phyloP scores from a whole-genome alignment of 2,888 invertebrate species.

The Noctua janthina region DNA sequence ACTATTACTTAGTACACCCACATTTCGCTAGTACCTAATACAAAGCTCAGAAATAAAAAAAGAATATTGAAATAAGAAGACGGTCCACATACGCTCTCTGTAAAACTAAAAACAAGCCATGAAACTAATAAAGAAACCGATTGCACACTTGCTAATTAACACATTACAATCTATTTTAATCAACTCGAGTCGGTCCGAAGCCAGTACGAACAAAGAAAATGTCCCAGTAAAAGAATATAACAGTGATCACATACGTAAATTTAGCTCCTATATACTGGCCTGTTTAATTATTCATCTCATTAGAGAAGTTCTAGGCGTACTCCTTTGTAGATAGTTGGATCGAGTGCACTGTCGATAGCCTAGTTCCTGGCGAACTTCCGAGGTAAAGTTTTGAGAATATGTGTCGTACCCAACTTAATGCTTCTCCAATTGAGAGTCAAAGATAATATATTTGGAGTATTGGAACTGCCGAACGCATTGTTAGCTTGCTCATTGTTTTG shows the following conservation, averaged over 20 bases:
- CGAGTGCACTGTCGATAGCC: constrained; percentile 84
- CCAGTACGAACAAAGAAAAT: constrained; percentile 45
- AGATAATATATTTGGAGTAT: constrained; percentile 75
- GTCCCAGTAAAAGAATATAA: constrained; percentile 47
- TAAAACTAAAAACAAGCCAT: constrained; percentile 4
- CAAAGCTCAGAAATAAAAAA: not conserved
- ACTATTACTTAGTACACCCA: not conserved
- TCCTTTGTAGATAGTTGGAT: constrained; percentile 81
- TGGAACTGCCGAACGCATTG: constrained; percentile 64
- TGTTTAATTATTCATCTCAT: constrained; percentile 89
- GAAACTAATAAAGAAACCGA: constrained; percentile 30
- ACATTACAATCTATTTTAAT: constrained; percentile 40
- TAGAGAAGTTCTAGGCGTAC: constrained; percentile 84
- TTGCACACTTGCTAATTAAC: constrained; percentile 39
- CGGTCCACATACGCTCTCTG: not conserved
- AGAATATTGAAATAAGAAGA: not conserved
- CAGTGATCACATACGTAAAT: constrained; percentile 62
- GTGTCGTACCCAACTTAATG: constrained; percentile 78
- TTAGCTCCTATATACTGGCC: constrained; percentile 71
- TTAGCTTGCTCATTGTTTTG: constrained; percentile 60
- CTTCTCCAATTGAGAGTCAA: constrained; percentile 75
- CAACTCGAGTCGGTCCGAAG: constrained; percentile 17
- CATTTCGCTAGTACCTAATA: not conserved
- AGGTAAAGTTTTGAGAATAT: constrained; percentile 80
- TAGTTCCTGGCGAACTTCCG: constrained; percentile 79